Evolutionary conservation across 2,888 invertebrate species (phyloP).

Genomic region (Adelognathus sp.): DNA sequence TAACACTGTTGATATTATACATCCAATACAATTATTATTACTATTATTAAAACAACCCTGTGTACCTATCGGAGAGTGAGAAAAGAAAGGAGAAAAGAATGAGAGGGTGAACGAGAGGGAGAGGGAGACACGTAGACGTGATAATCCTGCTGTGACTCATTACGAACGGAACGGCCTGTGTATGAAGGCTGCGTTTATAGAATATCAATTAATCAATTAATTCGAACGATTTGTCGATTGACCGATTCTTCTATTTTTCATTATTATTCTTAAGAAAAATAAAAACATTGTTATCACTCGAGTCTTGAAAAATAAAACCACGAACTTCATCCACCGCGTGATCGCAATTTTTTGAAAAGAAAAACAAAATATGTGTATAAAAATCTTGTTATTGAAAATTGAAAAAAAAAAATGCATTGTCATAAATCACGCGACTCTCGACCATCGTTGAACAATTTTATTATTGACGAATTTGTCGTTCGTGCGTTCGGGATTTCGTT

Average conservation of each 20-base stretch:
- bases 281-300: slow-evolving; percentile 45
- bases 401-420: slow-evolving; percentile 22
- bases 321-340: slow-evolving; percentile 20
- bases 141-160: slow-evolving; percentile 61
- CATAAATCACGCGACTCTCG: slow-evolving; percentile 35
- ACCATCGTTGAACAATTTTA: slow-evolving; percentile 44
- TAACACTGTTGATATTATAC: slow-evolving; percentile 55
- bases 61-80: slow-evolving; percentile 44
- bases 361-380: background rate
- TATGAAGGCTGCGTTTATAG: slow-evolving; percentile 35
- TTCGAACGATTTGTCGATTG: slow-evolving; percentile 49
- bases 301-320: slow-evolving; percentile 22
- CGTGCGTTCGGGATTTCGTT: slow-evolving; percentile 24
- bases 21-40: slow-evolving; percentile 47
- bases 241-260: slow-evolving; percentile 55
- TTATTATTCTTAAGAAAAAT: slow-evolving; percentile 41
- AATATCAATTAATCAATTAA: too few species aligned
- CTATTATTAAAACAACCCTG: slow-evolving; percentile 16
- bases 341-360: slow-evolving; percentile 17
- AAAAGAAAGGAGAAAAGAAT: slow-evolving; percentile 9
- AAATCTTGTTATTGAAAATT: slow-evolving; percentile 28
- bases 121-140: slow-evolving; percentile 51
- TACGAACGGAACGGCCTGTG: slow-evolving; percentile 46
- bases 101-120: slow-evolving; percentile 7
- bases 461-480: slow-evolving; percentile 52